phyloP scores from a whole-genome alignment of 2,113 vertebrate genomes.

The Cyanoramphus novaezelandiae region DNA sequence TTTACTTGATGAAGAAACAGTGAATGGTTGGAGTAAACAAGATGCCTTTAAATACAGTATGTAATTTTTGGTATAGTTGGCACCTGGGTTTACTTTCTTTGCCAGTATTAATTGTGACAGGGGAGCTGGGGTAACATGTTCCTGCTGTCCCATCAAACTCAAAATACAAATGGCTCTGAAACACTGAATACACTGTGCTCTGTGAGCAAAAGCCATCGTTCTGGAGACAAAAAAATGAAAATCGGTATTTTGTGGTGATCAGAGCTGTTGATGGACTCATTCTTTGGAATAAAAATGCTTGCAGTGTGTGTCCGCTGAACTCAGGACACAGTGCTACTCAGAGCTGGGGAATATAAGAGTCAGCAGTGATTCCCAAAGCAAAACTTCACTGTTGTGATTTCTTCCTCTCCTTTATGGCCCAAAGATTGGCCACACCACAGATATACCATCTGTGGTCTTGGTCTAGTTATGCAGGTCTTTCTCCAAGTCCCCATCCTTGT shows the following conservation, averaged over 20 bases:
- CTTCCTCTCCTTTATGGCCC: background rate
- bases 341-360: background rate
- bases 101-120: background rate
- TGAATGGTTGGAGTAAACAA: background rate
- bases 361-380: background rate
- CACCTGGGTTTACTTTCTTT: background rate
- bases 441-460: background rate
- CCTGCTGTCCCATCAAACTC: background rate
- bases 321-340: background rate
- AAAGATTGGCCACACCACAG: background rate
- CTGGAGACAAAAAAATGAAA: background rate
- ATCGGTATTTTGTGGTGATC: background rate
- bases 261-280: accelerated
- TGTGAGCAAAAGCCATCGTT: background rate
- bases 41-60: accelerated
- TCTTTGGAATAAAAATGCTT: background rate
- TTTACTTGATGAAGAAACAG: background rate
- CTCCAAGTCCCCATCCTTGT: background rate
- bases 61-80: background rate
- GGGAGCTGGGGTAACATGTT: background rate
- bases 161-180: background rate
- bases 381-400: background rate
- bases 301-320: background rate
- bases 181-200: background rate
- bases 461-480: background rate